Evolutionary conservation across 1,140 invertebrate genomes (phyloP).

Genomic region (Sesamia nonagrioides): DNA sequence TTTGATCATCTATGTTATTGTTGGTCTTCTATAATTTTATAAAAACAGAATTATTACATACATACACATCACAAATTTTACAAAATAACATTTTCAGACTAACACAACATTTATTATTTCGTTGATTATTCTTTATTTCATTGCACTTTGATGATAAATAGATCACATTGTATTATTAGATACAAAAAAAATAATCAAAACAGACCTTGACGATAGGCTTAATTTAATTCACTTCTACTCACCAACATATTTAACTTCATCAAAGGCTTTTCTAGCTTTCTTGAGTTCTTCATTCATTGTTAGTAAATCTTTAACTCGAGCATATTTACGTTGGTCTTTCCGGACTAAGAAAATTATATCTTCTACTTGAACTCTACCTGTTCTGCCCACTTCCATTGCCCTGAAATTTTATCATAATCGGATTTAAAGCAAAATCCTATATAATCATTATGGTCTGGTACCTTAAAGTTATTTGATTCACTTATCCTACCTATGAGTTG

Average conservation of each 20-base stretch:
- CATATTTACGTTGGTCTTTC: constrained; percentile 98
- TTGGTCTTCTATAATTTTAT: constrained; percentile 85
- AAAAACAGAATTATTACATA: constrained; percentile 63
- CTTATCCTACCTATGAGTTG: constrained; percentile 91
- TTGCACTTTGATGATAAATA: neutral
- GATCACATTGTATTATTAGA: neutral
- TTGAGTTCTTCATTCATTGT: constrained; percentile 99
- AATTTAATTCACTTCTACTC: constrained; percentile 57
- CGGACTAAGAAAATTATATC: constrained; percentile 99
- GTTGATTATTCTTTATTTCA: neutral
- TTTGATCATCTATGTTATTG: constrained; percentile 77
- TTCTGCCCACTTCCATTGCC: constrained; percentile 98
- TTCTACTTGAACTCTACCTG: constrained; percentile 98
- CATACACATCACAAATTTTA: constrained; percentile 1
- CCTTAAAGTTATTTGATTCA: no score
- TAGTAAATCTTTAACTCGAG: constrained; percentile 98
- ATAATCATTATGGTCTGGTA: neutral
- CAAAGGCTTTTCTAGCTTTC: constrained; percentile 99
- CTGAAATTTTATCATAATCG: constrained; percentile 85
- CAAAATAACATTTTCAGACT: neutral
- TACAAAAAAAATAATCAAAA: neutral
- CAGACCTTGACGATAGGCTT: neutral
- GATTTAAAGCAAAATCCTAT: neutral
- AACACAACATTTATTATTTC: neutral
- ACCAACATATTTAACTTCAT: constrained; percentile 98